A percentile compares a stretch with the other conserved stretches of the same genome.
phyloP scores from a whole-genome alignment of 2,888 invertebrate genomes.

The Lasiommata megera region DNA sequence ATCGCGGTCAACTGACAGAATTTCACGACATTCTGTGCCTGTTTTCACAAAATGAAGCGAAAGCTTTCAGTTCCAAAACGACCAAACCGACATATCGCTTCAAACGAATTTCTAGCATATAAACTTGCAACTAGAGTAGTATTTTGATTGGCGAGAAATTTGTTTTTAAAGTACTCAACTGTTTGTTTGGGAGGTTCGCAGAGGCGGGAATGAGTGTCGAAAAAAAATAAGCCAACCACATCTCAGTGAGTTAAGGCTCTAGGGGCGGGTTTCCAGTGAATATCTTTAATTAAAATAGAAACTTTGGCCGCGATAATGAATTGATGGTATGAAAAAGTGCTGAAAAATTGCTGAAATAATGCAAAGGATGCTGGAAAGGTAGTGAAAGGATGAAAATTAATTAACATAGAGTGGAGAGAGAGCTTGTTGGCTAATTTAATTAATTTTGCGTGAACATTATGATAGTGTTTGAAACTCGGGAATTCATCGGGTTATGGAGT shows the following conservation, averaged over 20 bases:
- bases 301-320: constrained; percentile 72
- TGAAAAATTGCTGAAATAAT: constrained; percentile 40
- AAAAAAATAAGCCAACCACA: constrained; percentile 82
- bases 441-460: constrained; percentile 21
- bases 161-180: constrained; percentile 76
- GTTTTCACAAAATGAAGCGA: constrained; percentile 79
- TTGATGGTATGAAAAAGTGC: constrained; percentile 54
- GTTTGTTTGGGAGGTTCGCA: constrained; percentile 81
- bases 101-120: constrained; percentile 33
- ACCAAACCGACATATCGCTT: constrained; percentile 37
- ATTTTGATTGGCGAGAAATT: constrained; percentile 38
- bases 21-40: constrained; percentile 60
- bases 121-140: not conserved
- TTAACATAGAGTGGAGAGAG: constrained; percentile 39
- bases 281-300: constrained; percentile 78
- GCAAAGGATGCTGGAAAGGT: constrained; percentile 38
- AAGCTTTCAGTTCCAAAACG: constrained; percentile 48
- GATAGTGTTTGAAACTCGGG: constrained; percentile 19
- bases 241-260: constrained; percentile 76
- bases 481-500: constrained; percentile 1
- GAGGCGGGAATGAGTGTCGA: constrained; percentile 80
- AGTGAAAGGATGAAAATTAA: constrained; percentile 44
- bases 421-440: constrained; percentile 33
- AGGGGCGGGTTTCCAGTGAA: constrained; percentile 74
- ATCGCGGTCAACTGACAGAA: constrained; percentile 75